These are phyloP conservation scores for Drosophila cognata DNA, from an alignment of 2,888 invertebrate genomes.

Conservation along the genomic window DNA sequence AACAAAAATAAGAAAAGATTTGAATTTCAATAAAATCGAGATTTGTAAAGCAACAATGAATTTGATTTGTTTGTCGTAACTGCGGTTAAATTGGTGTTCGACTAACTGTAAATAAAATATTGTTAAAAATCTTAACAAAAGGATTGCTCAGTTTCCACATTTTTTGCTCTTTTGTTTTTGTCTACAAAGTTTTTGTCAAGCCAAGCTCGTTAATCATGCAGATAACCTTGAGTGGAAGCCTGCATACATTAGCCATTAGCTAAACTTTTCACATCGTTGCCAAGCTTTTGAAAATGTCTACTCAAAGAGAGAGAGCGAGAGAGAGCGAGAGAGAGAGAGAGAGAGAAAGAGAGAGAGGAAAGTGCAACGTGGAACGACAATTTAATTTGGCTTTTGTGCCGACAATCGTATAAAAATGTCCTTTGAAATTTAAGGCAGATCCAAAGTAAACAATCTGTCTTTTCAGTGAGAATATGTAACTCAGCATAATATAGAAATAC, in stretches of 20 bases:
- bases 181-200: conserved; percentile 57
- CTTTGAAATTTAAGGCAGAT: background rate
- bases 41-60: conserved; percentile 30
- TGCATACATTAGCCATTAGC: conserved; percentile 60
- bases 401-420: background rate
- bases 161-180: conserved; percentile 12
- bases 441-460: background rate
- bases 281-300: conserved; percentile 11
- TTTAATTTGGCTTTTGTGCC: background rate
- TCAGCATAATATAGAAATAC: background rate
- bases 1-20: background rate
- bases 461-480: background rate
- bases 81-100: background rate
- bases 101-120: background rate
- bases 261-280: conserved; percentile 28
- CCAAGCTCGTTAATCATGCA: conserved; percentile 64
- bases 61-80: conserved; percentile 11
- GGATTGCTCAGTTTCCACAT: conserved; percentile 15
- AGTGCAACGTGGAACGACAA: conserved; percentile 14
- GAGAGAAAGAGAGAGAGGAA: background rate
- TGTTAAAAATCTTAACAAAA: conserved; percentile 2
- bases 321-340: background rate
- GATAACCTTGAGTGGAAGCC: conserved; percentile 59
- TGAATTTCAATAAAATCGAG: conserved; percentile 11
- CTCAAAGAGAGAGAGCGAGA: background rate